These are phyloP conservation scores for Aquatica leii DNA, from an alignment of 2,888 invertebrate species.

Conservation along the genomic window DNA sequence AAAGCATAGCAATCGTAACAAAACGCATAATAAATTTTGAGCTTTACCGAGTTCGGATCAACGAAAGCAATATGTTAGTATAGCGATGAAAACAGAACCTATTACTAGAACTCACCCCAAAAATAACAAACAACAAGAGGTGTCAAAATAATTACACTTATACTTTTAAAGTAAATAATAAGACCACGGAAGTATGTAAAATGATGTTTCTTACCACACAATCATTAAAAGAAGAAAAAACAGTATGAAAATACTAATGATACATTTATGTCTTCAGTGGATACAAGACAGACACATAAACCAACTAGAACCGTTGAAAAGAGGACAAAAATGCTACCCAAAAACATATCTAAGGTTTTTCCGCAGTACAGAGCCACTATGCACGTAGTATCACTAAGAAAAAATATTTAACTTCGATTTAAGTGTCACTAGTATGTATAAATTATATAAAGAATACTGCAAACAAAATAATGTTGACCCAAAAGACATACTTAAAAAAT, in stretches of 20 bases:
- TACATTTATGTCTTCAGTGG: background rate
- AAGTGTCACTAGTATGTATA: background rate
- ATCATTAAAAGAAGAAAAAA: background rate
- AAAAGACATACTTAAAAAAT: background rate
- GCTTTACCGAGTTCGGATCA: background rate
- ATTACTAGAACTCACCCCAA: background rate
- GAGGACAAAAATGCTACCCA: background rate
- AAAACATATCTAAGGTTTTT: background rate
- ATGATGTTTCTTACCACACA: constrained; percentile 4
- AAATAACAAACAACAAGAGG: background rate
- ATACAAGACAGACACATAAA: background rate
- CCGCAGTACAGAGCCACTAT: background rate
- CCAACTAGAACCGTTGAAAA: background rate
- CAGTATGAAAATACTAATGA: background rate
- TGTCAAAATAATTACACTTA: background rate
- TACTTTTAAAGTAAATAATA: background rate
- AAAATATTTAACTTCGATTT: background rate
- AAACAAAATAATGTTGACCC: background rate
- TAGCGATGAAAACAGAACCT: background rate
- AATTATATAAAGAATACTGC: background rate
- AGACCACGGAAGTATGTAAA: background rate
- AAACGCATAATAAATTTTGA: background rate
- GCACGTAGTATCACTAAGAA: background rate
- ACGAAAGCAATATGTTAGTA: background rate
- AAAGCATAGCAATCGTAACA: background rate